Base-by-base conservation (phyloP, 2,113 vertebrate genomes). In the Phaethon lepturus region DNA sequence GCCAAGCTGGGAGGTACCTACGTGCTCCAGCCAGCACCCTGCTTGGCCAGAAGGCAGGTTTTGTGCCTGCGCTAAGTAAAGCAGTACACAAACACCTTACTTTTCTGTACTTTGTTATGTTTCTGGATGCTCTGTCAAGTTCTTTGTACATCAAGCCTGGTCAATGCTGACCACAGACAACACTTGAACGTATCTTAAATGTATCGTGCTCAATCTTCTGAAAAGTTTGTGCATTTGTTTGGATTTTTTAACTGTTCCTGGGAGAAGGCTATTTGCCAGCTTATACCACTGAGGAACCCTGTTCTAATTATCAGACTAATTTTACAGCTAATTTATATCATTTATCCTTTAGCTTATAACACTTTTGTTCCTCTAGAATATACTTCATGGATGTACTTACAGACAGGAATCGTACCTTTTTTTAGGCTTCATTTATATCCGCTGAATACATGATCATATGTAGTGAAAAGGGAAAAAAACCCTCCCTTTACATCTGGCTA, bases 161-260 rank as follows among this genome's bases (percentile, higher is more conserved):
- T 9, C 73, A 68, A 18, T 40, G 25, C 29, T 69, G 64, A 49
- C 25, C 11, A 25, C 29, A 56, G 29, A 13, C 13, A 58, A 12
- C 18, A 17, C 22, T 11, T 4, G 3, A 50, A 38, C 3, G 3
- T 18, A 5, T 18, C 59, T 40, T 19, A 33, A 45, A 28, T 3
- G 10, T 11, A 6, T 20, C 0, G 0, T 22, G 13, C 33, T 53
- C 1, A 0, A 33, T 28, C 7, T 53, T 29, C 68, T 60, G 26
- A 80, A 28, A 3, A 29, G 45, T 25, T 45, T 40, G 11, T 35
- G 35, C 1, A 0, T 17, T 75, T 75, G 13, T 8, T 47, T 49
- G 4, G 3, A 5, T 8, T 38, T 45, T 60, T 23, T 33, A 23
- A 29, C 3, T 38, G 2, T 25, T 73, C 53, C 26, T 38, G 23